Base-by-base conservation (phyloP, 92 coral and sea anemone species). In the Meandrina meandrites region DNA sequence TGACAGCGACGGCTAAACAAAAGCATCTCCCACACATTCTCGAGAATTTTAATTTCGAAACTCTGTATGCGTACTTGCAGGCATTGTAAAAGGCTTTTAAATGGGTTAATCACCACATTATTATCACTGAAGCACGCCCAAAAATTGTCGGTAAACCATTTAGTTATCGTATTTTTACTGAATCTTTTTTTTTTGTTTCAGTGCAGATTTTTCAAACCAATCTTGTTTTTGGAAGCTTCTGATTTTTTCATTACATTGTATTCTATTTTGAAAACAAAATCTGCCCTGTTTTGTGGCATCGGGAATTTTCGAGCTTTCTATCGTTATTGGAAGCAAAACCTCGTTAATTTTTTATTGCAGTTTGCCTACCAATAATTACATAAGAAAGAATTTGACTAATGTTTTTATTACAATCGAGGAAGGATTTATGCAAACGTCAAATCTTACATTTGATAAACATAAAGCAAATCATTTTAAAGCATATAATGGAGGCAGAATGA, bases 341-440 rank as follows among this genome's bases (percentile, higher is more conserved):
- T 75, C 80, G 73, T 84, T 84, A 84, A 84, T 30, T 14, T 36
- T 72, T 84, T 34, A 84, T 73, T 73, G 68, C 80, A 73, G 74
- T 84, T 84, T 40, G n/a, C 34, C 56, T 34, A 51, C 31, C 17
- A 5, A 74, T 73, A 75, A 74, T 54, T 15, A 84, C 81, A 75
- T 37, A 73, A 73, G 47, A 84, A 40, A 64, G 24, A 79, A 79
- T 81, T 81, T 50, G 74, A 48, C 53, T 64, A 36, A 67, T 67
- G 76, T 81, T 67, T 42, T 81, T 11, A 68, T 66, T 47, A 58
- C 51, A 57, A 35, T 57, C 51, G 40, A 22, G 18, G 42, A 28
- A 19, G 45, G 45, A 35, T 73, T 73, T 37, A 73, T 17, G 18
- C 27, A 18, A 19, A 73, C 27, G 30, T 17, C 50, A 34, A 37